These are phyloP conservation scores for Leuciscus waleckii DNA, from an alignment of 2,797 vertebrate species.

Conservation along the genomic window DNA sequence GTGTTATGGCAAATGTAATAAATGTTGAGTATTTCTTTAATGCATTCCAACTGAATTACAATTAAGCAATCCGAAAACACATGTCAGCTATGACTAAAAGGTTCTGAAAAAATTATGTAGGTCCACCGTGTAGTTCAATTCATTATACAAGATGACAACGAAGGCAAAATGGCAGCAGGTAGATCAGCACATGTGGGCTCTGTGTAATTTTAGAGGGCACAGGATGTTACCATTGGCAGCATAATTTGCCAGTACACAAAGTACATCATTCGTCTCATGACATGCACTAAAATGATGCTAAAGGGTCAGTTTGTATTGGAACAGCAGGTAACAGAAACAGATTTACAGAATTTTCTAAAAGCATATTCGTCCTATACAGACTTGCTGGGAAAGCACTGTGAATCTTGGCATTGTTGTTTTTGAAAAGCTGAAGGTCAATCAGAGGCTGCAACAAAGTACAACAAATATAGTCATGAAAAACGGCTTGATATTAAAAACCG, in stretches of 20 bases:
- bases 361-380: background rate
- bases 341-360: background rate
- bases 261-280: background rate
- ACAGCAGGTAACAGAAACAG: background rate
- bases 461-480: background rate
- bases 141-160: conserved; percentile 35
- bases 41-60: background rate
- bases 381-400: background rate
- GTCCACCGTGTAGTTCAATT: conserved; percentile 29
- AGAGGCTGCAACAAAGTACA: conserved; percentile 1
- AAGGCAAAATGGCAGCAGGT: conserved; percentile 30
- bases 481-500: background rate
- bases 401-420: background rate
- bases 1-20: background rate
- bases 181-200: background rate
- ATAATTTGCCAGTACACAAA: conserved; percentile 9
- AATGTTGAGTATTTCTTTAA: background rate
- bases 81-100: background rate
- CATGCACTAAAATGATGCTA: background rate
- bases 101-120: background rate
- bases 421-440: conserved; percentile 35
- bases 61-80: background rate
- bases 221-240: background rate
- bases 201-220: conserved; percentile 9
- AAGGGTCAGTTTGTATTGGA: conserved; percentile 1